A percentile compares a stretch with the other conserved stretches of the same genome.
phyloP scores from a whole-genome alignment of 2,113 vertebrate species.

The Garra rufa region DNA sequence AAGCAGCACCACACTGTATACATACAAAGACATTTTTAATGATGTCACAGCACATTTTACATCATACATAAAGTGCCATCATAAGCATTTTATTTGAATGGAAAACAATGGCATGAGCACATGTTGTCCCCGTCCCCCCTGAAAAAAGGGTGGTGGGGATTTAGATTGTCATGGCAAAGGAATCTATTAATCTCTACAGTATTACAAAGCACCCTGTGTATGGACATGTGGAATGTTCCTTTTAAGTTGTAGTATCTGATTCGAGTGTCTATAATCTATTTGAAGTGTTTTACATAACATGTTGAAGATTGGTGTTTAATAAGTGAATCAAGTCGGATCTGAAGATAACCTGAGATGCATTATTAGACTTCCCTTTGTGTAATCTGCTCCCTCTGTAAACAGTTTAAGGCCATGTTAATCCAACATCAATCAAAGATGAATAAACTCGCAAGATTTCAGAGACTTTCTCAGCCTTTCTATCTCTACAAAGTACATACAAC shows the following conservation, averaged over 20 bases:
- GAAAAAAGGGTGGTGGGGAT: conserved; percentile 51
- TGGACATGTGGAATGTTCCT: conserved; percentile 57
- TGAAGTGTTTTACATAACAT: conserved; percentile 10
- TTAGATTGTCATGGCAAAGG: conserved; percentile 74
- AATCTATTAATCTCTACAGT: conserved; percentile 49
- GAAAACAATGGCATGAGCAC: conserved; percentile 66
- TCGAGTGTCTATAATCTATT: conserved; percentile 3
- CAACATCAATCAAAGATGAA: conserved; percentile 19
- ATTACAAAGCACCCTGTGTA: conserved; percentile 61
- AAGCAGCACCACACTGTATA: conserved; percentile 1
- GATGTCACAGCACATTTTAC: conserved; percentile 58
- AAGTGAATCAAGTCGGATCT: conserved; percentile 20
- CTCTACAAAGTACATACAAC: background rate
- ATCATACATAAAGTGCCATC: conserved; percentile 74
- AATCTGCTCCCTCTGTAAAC: conserved; percentile 67
- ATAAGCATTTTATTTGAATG: conserved; percentile 75
- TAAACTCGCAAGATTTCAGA: background rate
- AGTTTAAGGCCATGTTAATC: conserved; percentile 72
- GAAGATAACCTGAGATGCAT: conserved; percentile 56
- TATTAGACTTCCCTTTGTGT: conserved; percentile 48
- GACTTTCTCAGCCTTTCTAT: background rate
- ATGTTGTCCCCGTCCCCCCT: conserved; percentile 61
- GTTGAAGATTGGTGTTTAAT: conserved; percentile 16
- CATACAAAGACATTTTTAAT: conserved; percentile 60
- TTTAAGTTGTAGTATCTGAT: conserved; percentile 5